A percentile compares a stretch with the other conserved stretches of the same genome.
phyloP scores from a whole-genome alignment of 2,888 invertebrate species.

The Agrochola lychnidis region DNA sequence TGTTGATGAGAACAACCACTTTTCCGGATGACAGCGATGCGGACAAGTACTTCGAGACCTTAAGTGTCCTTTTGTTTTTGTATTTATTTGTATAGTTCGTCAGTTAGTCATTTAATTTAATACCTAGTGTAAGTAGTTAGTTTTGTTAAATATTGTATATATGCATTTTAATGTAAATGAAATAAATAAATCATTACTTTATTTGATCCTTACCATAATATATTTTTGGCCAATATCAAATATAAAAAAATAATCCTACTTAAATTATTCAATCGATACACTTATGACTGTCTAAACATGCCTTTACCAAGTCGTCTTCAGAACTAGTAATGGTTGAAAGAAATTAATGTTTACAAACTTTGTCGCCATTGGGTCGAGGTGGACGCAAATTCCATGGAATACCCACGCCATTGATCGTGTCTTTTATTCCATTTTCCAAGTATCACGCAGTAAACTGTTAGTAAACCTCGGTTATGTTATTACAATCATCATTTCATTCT shows the following conservation, averaged over 20 bases:
- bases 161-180: too few species aligned
- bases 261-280: background rate
- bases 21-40: too few species aligned
- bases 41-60: too few species aligned
- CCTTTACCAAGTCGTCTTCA: conserved; percentile 3
- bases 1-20: background rate
- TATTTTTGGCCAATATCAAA: background rate
- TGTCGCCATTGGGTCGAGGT: conserved; percentile 5
- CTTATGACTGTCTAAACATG: background rate
- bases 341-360: conserved; percentile 46
- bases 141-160: too few species aligned
- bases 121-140: too few species aligned
- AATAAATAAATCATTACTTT: too few species aligned
- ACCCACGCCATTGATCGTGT: conserved; percentile 20
- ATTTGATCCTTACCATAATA: too few species aligned
- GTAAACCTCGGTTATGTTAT: background rate
- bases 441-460: conserved; percentile 7
- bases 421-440: conserved; percentile 7
- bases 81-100: too few species aligned
- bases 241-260: too few species aligned
- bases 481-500: too few species aligned
- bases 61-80: too few species aligned
- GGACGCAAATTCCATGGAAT: conserved; percentile 38
- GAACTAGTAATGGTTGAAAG: background rate
- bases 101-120: too few species aligned